Evolutionary conservation across 2,797 vertebrate genomes (phyloP).

Genomic region (Eptatretus atami): DNA sequence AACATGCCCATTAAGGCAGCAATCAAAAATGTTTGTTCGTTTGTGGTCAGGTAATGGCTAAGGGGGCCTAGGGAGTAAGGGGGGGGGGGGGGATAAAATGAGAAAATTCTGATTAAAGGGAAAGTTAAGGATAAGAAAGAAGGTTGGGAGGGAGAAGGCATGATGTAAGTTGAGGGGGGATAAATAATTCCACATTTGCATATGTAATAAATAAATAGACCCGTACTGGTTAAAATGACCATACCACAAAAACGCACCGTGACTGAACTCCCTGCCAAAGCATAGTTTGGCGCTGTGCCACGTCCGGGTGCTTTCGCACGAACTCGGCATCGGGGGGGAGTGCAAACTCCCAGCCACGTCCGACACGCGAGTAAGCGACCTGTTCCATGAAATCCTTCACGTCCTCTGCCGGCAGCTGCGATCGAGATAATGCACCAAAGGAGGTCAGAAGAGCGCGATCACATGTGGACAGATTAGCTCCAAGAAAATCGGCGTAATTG

Average conservation of each 20-base stretch:
- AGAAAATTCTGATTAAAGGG: too few relatives aligned
- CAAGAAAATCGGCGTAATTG: too few relatives aligned
- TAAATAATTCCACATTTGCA: neutral
- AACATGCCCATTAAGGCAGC: neutral
- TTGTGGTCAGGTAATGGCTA: neutral
- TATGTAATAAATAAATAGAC: too few relatives aligned
- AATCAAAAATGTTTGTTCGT: neutral
- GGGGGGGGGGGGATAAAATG: too few relatives aligned
- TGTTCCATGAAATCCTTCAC: slow-evolving; percentile 95
- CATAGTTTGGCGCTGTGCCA: slow-evolving; percentile 82
- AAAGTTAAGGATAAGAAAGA: too few relatives aligned
- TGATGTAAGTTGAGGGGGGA: neutral
- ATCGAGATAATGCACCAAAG: too few relatives aligned
- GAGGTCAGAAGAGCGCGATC: too few relatives aligned
- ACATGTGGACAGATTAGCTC: too few relatives aligned
- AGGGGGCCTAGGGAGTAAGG: neutral
- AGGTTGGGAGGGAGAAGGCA: too few relatives aligned
- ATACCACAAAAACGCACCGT: slow-evolving; percentile 26
- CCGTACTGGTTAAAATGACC: too few relatives aligned
- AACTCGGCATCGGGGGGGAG: slow-evolving; percentile 50
- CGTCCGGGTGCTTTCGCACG: slow-evolving; percentile 65
- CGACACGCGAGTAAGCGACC: slow-evolving; percentile 46
- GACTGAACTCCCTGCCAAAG: slow-evolving; percentile 89
- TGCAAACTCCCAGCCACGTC: slow-evolving; percentile 85
- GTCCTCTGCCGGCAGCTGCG: slow-evolving; percentile 70